Evolutionary conservation across 2,888 invertebrate genomes (phyloP), one percentile per base, ranked within the genome.

Genomic region (Enoplolaimus lenunculus): DNA sequence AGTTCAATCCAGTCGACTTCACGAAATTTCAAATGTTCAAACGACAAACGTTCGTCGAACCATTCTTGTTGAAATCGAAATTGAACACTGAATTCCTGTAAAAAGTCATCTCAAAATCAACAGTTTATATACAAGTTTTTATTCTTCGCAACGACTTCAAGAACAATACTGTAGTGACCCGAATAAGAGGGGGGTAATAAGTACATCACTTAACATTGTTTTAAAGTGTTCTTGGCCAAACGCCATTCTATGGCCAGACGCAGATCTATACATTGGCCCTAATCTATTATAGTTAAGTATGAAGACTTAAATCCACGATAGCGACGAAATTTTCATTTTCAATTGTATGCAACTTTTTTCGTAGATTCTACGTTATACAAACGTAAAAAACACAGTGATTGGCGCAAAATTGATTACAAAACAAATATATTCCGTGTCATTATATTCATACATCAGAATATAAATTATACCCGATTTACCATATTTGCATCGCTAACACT

Each of bases 1-100:
- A 70, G 26, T 7, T 35, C 57, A 7, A 70, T 16, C 26, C 21
- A 16, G 13, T 70, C 68, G 28, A 35, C 7, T 1, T 1, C 2
- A 3, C 45, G 7, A 57, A 70, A 70, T 16, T 28, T 3, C 21
- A 57, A 21, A 2, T 70, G 34, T 3, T 70, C 34, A 60, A 70
- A 69, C 3, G 28, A 2, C 28, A 70, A 29, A 21, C 70, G 68
- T 16, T 69, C 2, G 31, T 70, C 70, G 57, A 26, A 2, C 70
- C 70, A 70, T 57, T 70, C 16, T 33, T 72, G 72, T 33, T 65
- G 69, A 62, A 72, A 72, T 7, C 68, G 45, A 21, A 72, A 60
- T 57, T 72, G 71, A 13, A 66, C 68, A 2, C 21, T 64, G 59
- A 72, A 72, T 62, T 62, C 30, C 64, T 62, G 64, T 30, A 62